Evolutionary conservation across 2,888 invertebrate species (phyloP).

Genomic region (Zhuqinia jingwanae): DNA sequence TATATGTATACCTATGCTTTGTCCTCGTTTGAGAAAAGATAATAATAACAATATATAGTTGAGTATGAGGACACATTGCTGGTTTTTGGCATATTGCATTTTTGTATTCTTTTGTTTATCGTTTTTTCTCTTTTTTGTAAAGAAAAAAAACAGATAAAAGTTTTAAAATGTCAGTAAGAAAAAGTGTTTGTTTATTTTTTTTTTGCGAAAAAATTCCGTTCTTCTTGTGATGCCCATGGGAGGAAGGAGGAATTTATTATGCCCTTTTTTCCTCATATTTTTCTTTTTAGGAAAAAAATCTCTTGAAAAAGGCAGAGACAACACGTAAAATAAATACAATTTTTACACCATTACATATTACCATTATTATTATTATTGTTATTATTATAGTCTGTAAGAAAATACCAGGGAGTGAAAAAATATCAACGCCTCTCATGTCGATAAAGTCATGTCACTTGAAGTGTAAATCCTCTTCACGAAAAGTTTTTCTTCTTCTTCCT

Average conservation of each 20-base stretch:
- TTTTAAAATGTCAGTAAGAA: constrained; percentile 37
- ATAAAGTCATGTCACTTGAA: constrained; percentile 30
- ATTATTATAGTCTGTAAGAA: too few relatives aligned
- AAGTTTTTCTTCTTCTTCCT: constrained; percentile 11
- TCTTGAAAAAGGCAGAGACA: background rate
- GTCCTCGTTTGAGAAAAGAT: background rate
- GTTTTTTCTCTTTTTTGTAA: constrained; percentile 18
- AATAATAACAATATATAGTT: background rate
- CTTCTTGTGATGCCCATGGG: background rate
- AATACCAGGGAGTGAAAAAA: too few relatives aligned
- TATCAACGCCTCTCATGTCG: too few relatives aligned
- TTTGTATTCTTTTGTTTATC: background rate
- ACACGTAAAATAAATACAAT: too few relatives aligned
- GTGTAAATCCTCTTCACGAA: constrained; percentile 39
- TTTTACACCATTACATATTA: too few relatives aligned
- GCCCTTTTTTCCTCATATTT: background rate
- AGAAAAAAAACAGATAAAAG: constrained; percentile 39
- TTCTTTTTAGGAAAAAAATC: background rate
- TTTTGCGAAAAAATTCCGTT: constrained; percentile 3
- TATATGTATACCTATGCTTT: background rate
- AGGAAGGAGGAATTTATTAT: constrained; percentile 31
- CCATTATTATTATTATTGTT: too few relatives aligned
- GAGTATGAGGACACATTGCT: too few relatives aligned
- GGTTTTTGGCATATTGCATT: too few relatives aligned
- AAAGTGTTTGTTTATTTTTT: background rate